Percentiles rank a stretch among this genome's conserved stretches.
These are phyloP conservation scores for Pomatostomus ruficeps DNA, from an alignment of 2,113 vertebrate genomes.

Conservation along the genomic window DNA sequence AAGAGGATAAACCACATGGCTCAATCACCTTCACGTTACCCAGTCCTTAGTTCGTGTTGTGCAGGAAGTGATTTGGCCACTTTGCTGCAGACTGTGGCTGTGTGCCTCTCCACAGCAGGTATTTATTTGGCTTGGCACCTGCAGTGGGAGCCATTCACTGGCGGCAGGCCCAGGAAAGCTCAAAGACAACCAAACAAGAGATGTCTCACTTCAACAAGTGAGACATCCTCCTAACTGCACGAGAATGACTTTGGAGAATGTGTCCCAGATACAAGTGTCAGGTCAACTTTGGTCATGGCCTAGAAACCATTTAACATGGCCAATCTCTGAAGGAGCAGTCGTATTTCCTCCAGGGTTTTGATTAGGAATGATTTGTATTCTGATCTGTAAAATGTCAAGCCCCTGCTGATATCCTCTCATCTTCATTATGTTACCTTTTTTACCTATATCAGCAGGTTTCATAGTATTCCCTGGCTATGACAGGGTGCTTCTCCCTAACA, in stretches of 20 bases:
- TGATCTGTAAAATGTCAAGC: background rate
- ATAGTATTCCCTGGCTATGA: background rate
- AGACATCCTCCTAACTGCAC: background rate
- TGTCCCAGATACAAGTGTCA: background rate
- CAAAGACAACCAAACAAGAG: background rate
- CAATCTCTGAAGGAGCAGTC: background rate
- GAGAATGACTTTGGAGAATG: background rate
- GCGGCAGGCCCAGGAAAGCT: background rate
- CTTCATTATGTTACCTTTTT: background rate
- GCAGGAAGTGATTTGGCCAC: background rate
- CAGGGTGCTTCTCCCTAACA: background rate
- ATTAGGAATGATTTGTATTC: background rate
- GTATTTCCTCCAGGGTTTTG: background rate
- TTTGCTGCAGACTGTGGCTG: background rate
- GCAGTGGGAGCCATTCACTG: background rate
- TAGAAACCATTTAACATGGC: background rate
- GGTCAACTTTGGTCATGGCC: background rate
- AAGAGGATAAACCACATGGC: background rate
- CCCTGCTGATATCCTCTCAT: background rate
- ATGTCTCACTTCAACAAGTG: background rate
- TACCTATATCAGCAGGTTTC: background rate
- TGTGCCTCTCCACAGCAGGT: background rate
- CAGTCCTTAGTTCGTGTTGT: background rate
- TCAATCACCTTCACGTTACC: background rate
- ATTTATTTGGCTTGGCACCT: background rate